These are phyloP conservation scores for Drosophila neonasuta DNA, from an alignment of 2,888 invertebrate genomes.

Conservation along the genomic window DNA sequence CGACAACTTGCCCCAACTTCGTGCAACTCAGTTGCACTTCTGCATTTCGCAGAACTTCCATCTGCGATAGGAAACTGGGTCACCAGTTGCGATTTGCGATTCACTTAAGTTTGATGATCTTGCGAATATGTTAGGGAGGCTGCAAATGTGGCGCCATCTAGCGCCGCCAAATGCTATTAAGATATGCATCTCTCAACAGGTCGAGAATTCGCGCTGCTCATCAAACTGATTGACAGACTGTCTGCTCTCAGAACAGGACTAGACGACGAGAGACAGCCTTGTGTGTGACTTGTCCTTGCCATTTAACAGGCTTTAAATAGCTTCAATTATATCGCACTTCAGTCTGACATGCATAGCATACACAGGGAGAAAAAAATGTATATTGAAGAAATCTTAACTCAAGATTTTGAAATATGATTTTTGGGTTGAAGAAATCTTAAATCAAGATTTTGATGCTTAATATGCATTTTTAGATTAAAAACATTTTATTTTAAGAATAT, in stretches of 20 bases:
- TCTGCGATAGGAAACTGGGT: conserved; percentile 65
- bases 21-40: conserved; percentile 8
- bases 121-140: conserved; percentile 42
- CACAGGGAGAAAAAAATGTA: too few species aligned
- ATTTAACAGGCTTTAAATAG: conserved; percentile 66
- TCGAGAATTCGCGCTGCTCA: conserved; percentile 16
- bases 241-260: conserved; percentile 21
- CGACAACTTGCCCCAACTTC: conserved; percentile 58
- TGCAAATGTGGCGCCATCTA: conserved; percentile 55
- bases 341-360: conserved; percentile 31
- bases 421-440: too few species aligned
- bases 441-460: too few species aligned
- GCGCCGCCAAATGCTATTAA: conserved; percentile 34
- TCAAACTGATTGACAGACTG: conserved; percentile 47
- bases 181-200: conserved; percentile 26
- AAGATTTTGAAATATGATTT: too few species aligned
- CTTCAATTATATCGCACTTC: conserved; percentile 62
- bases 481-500: too few species aligned
- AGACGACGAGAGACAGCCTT: conserved; percentile 39
- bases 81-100: conserved; percentile 47
- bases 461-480: too few species aligned
- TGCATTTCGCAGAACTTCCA: conserved; percentile 33
- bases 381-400: too few species aligned
- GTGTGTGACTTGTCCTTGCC: conserved; percentile 60
- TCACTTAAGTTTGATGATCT: conserved; percentile 70